Evolutionary conservation across 2,113 vertebrate genomes (phyloP).

Genomic region (Melierax canorus): DNA sequence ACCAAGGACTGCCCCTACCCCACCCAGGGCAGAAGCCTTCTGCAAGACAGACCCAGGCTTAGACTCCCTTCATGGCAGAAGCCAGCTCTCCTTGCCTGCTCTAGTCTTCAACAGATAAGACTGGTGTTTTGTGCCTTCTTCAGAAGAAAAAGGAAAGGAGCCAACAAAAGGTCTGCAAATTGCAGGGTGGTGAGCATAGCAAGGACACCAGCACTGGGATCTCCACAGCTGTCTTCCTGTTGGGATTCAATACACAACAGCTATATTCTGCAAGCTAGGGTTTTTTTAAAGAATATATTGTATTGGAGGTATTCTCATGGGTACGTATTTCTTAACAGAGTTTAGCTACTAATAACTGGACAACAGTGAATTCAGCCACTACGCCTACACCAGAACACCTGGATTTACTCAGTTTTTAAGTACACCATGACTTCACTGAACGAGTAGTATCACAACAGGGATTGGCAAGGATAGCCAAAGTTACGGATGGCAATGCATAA

Average conservation of each 20-base stretch:
- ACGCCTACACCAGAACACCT: neutral
- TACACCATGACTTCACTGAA: rapidly evolving
- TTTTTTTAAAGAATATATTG: neutral
- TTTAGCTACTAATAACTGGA: neutral
- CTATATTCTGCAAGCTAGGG: neutral
- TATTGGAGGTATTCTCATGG: neutral
- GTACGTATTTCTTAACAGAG: neutral
- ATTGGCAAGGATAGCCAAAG: neutral
- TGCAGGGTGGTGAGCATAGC: neutral
- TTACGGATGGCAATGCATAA: neutral
- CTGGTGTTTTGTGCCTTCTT: neutral
- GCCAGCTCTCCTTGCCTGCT: neutral
- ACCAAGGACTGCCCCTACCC: too few species aligned
- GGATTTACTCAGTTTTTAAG: neutral
- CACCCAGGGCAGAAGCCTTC: neutral
- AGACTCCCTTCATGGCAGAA: neutral
- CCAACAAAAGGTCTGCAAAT: neutral
- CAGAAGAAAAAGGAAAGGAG: neutral
- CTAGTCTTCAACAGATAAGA: neutral
- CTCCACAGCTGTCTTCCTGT: neutral
- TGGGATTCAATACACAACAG: neutral
- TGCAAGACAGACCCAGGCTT: neutral
- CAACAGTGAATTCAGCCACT: neutral
- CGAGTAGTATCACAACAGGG: neutral
- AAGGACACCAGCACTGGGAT: neutral